Evolutionary conservation across 1,140 invertebrate genomes (phyloP).

Genomic region (Drosophila pachea): DNA sequence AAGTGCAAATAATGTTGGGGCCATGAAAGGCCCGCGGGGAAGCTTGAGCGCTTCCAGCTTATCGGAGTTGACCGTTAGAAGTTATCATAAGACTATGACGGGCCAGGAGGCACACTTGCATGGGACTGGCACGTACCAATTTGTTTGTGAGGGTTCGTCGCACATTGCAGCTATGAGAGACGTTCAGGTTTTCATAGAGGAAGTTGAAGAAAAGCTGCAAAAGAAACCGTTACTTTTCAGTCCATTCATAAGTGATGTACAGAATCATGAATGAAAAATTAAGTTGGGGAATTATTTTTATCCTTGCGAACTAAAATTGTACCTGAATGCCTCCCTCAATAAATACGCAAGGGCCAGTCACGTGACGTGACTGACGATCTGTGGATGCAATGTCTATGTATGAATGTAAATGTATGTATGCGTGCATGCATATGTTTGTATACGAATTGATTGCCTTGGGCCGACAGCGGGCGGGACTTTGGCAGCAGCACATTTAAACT

Average conservation of each 20-base stretch:
- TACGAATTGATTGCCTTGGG: slow-evolving; percentile 38
- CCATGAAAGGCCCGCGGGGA: slow-evolving; percentile 40
- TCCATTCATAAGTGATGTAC: too few species aligned
- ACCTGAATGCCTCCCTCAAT: background rate
- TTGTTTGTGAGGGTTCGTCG: background rate
- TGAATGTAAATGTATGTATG: background rate
- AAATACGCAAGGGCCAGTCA: slow-evolving; percentile 17
- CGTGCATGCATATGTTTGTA: background rate
- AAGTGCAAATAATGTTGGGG: slow-evolving; percentile 40
- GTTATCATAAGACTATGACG: slow-evolving; percentile 14
- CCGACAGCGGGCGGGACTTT: slow-evolving; percentile 29
- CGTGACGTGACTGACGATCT: slow-evolving; percentile 28
- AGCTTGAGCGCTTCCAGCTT: slow-evolving; percentile 42
- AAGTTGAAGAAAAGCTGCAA: background rate
- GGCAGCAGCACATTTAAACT: slow-evolving; percentile 63
- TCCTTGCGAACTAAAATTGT: too few species aligned
- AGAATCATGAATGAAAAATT: too few species aligned
- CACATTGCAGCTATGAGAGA: slow-evolving; percentile 14
- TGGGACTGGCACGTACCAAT: background rate
- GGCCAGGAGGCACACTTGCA: background rate
- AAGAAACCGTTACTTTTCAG: background rate
- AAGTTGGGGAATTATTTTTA: too few species aligned
- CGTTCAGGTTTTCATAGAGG: slow-evolving; percentile 41
- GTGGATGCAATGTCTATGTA: slow-evolving; percentile 4
- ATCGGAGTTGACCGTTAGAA: slow-evolving; percentile 48